phyloP scores from a whole-genome alignment of 2,888 invertebrate species.

The Diarsia rubi region DNA sequence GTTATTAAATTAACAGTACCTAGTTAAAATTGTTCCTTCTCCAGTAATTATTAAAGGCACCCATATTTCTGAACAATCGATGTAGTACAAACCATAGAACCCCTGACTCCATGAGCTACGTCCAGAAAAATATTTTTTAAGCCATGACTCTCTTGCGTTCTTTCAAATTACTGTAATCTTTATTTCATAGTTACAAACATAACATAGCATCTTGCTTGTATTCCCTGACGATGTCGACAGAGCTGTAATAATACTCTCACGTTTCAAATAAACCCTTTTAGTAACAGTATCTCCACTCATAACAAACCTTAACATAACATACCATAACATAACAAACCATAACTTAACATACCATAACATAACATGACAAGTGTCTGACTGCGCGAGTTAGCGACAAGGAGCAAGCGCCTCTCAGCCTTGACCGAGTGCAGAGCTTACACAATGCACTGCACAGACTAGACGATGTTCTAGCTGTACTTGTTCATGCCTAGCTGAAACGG shows the following conservation, averaged over 20 bases:
- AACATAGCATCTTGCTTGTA: background rate
- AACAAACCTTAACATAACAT: no score
- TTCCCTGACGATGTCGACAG: background rate
- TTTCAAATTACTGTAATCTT: no score
- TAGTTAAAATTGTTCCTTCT: background rate
- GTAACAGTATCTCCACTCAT: background rate
- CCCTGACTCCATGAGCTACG: background rate
- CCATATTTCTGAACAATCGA: no score
- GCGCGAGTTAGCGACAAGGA: conserved; percentile 34
- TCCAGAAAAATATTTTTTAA: background rate
- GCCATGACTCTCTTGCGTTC: background rate
- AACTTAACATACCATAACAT: background rate
- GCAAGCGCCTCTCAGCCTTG: conserved; percentile 62
- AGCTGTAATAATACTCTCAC: background rate
- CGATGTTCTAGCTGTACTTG: fast-evolving
- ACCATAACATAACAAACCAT: background rate
- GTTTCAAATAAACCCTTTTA: background rate
- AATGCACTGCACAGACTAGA: conserved; percentile 29
- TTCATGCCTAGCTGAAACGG: conserved; percentile 23
- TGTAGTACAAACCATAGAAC: background rate
- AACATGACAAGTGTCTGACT: background rate
- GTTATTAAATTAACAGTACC: background rate
- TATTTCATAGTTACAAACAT: no score
- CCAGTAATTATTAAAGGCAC: background rate
- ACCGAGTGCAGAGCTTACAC: conserved; percentile 62